phyloP scores from a whole-genome alignment of 2,797 vertebrate species.

The Enteromius paludinosus region DNA sequence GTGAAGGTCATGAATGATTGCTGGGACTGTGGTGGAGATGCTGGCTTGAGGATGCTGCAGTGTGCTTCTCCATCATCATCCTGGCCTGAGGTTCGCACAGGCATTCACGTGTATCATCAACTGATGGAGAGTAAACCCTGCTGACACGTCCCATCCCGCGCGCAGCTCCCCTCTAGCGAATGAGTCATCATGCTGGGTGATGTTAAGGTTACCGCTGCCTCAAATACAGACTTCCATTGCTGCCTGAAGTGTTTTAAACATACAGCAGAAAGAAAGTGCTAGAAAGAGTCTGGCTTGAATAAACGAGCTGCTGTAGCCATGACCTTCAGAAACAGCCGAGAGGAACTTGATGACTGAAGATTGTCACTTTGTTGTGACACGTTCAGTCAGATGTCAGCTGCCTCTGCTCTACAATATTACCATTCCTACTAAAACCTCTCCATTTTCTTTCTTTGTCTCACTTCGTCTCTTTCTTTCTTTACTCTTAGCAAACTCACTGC shows the following conservation, averaged over 20 bases:
- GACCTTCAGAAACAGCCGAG: conserved; percentile 31
- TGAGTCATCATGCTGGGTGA: conserved; percentile 3
- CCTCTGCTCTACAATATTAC: not conserved
- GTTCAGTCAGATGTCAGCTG: not conserved
- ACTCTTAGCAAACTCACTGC: not conserved
- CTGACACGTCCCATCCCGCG: conserved; percentile 1
- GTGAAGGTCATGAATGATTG: not conserved
- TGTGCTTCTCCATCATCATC: conserved; percentile 33
- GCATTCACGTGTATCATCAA: conserved; percentile 50
- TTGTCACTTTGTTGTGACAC: conserved; percentile 34
- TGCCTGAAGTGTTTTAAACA: conserved; percentile 11
- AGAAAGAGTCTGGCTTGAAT: conserved; percentile 15
- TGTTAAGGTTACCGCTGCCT: conserved; percentile 29
- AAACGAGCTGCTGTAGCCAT: not conserved
- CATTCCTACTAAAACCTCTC: not conserved
- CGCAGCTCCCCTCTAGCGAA: not conserved
- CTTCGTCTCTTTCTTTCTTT: not conserved
- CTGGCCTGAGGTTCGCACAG: conserved; percentile 28
- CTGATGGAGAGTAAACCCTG: conserved; percentile 56
- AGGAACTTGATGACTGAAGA: conserved; percentile 13
- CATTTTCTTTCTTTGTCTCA: not conserved
- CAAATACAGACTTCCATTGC: conserved; percentile 20
- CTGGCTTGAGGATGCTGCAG: conserved; percentile 7
- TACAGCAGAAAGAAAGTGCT: not conserved
- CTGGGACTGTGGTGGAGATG: conserved; percentile 29